Conservation (phyloP, 2,888 invertebrate genomes). For the Amblyteles armatorius region DNA sequence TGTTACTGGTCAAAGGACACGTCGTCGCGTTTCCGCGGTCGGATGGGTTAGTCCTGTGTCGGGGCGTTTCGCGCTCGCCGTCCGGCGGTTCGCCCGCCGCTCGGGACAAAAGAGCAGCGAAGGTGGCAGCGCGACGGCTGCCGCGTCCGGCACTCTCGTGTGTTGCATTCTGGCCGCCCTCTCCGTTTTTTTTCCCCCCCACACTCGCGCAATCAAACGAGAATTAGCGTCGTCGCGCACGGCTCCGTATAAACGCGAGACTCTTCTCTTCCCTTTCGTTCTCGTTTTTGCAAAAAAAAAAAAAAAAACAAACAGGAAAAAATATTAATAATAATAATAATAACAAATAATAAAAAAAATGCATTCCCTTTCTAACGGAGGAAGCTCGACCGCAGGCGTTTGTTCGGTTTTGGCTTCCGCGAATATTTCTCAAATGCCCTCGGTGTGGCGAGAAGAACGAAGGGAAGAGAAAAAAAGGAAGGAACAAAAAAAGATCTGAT, state of each 20-base stretch:
- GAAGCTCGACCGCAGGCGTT: constrained; percentile 31
- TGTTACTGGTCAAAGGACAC: constrained; percentile 66
- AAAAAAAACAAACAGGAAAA: neutral
- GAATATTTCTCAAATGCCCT: constrained; percentile 58
- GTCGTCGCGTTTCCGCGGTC: constrained; percentile 63
- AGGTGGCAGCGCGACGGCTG: constrained; percentile 61
- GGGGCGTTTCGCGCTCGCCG: constrained; percentile 20
- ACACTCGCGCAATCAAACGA: constrained; percentile 61
- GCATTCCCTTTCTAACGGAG: constrained; percentile 2
- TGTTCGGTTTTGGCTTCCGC: constrained; percentile 52
- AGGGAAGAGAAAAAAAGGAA: neutral
- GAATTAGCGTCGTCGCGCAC: constrained; percentile 62
- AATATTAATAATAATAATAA: neutral
- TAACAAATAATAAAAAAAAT: neutral
- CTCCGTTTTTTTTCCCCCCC: constrained; percentile 24
- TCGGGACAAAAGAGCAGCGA: constrained; percentile 64
- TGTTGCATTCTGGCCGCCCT: constrained; percentile 45
- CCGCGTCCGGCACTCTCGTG: constrained; percentile 19
- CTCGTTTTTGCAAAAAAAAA: constrained; percentile 17
- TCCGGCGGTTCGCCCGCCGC: constrained; percentile 48
- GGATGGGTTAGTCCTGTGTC: constrained; percentile 43
- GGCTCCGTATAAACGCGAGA: constrained; percentile 52
- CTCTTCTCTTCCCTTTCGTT: constrained; percentile 30
- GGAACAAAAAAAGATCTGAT: constrained; percentile 26
- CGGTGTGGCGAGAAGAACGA: neutral